A percentile compares a stretch with the other conserved stretches of the same genome.
Conservation (phyloP, 92 coral and sea anemone species). For the Epizoanthus illoricatus region DNA sequence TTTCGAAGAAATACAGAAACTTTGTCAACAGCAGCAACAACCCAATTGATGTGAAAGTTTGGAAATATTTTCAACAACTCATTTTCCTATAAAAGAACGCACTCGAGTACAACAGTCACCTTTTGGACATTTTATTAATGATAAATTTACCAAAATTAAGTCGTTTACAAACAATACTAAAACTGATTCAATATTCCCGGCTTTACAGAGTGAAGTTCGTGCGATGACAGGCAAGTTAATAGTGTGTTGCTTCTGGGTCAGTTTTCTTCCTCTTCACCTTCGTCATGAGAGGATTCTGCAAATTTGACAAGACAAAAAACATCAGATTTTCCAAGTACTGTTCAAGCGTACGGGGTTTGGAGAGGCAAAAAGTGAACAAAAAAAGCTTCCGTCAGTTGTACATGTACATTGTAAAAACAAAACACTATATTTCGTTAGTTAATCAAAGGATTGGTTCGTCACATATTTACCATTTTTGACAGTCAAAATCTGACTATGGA, state of each 20-base stretch:
- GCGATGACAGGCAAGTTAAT: neutral
- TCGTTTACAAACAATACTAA: conserved; percentile 5
- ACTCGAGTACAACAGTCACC: neutral
- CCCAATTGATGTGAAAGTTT: too few relatives aligned
- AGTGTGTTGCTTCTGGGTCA: neutral
- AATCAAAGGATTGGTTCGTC: too few relatives aligned
- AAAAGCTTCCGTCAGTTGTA: too few relatives aligned
- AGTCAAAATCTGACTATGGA: too few relatives aligned
- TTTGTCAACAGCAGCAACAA: too few relatives aligned
- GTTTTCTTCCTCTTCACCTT: conserved; percentile 27
- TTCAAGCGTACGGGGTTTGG: neutral
- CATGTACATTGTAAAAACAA: too few relatives aligned
- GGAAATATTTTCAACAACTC: too few relatives aligned
- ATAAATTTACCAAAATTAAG: conserved; percentile 11
- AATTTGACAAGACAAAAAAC: neutral
- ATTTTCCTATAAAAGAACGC: too few relatives aligned
- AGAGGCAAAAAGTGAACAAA: neutral
- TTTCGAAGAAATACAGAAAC: too few relatives aligned
- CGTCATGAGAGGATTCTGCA: conserved; percentile 32
- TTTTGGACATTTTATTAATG: conserved; percentile 7
- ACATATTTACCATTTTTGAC: too few relatives aligned
- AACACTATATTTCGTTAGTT: too few relatives aligned
- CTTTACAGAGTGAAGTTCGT: neutral
- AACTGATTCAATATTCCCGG: neutral
- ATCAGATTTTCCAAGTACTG: neutral